Evolutionary conservation across 92 coral and sea anemone species (phyloP).

Genomic region (Palythoa grandis): DNA sequence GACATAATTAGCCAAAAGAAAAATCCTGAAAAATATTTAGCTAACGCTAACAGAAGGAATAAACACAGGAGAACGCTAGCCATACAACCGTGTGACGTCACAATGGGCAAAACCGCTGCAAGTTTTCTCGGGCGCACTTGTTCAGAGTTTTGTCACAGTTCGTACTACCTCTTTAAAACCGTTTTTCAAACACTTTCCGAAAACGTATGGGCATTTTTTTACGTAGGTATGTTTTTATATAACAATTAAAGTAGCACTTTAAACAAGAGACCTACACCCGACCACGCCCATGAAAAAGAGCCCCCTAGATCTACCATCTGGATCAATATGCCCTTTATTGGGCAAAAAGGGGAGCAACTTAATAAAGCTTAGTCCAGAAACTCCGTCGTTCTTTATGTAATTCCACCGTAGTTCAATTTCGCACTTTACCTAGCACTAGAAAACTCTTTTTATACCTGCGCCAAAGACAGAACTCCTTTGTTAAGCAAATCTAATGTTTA

Average conservation of each 20-base stretch:
- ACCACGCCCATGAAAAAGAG: too few relatives aligned
- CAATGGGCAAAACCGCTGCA: background rate
- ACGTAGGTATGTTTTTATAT: background rate
- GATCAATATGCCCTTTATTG: too few relatives aligned
- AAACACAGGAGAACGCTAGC: background rate
- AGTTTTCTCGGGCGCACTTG: slow-evolving; percentile 26
- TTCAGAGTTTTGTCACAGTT: slow-evolving; percentile 3
- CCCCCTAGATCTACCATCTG: too few relatives aligned
- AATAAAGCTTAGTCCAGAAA: too few relatives aligned
- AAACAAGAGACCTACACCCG: too few relatives aligned
- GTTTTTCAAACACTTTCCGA: slow-evolving; percentile 5
- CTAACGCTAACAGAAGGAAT: background rate
- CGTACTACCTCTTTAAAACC: background rate
- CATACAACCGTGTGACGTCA: background rate
- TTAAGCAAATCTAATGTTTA: too few relatives aligned
- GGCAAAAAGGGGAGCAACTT: too few relatives aligned
- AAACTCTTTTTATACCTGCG: too few relatives aligned
- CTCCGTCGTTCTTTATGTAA: too few relatives aligned
- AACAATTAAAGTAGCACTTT: background rate
- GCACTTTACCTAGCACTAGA: too few relatives aligned
- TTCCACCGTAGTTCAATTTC: too few relatives aligned
- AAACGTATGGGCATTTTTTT: background rate
- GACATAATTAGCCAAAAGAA: background rate
- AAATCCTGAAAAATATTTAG: background rate
- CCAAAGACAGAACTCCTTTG: too few relatives aligned